Percentiles rank a stretch among this genome's conserved stretches.
Evolutionary conservation across 2,113 vertebrate species (phyloP).

Genomic region (Lepisosteus osseus): DNA sequence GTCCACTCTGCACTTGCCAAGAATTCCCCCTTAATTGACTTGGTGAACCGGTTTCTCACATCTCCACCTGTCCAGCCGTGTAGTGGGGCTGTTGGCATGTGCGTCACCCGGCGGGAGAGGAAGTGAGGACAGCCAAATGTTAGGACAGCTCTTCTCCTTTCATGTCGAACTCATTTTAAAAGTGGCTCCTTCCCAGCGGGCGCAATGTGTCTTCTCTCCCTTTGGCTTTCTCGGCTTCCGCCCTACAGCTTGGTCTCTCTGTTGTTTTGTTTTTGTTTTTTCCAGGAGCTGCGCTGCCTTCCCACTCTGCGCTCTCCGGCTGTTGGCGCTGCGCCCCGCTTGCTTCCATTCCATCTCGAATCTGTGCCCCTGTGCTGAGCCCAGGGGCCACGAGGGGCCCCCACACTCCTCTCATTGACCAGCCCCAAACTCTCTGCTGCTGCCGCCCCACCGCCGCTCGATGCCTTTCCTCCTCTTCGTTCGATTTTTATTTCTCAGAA

Average conservation of each 20-base stretch:
- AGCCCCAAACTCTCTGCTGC: slow-evolving; percentile 1
- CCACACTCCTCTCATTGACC: neutral
- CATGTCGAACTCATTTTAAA: neutral
- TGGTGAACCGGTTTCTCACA: too few species aligned
- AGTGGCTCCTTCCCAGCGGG: neutral
- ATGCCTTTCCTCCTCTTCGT: slow-evolving; percentile 47
- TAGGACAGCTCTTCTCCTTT: neutral
- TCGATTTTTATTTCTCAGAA: slow-evolving; percentile 19
- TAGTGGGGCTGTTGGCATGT: too few species aligned
- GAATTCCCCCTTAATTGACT: too few species aligned
- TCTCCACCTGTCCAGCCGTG: too few species aligned
- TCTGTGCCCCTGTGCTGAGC: slow-evolving; percentile 66
- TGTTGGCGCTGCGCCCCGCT: slow-evolving; percentile 83
- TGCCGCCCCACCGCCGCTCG: neutral
- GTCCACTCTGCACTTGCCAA: too few species aligned
- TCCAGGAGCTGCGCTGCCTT: slow-evolving; percentile 83
- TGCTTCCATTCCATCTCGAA: slow-evolving; percentile 94
- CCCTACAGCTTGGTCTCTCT: slow-evolving; percentile 49
- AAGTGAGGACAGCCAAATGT: too few species aligned
- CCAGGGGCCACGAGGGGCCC: slow-evolving; percentile 65
- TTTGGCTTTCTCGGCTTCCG: slow-evolving; percentile 20
- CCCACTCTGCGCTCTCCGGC: slow-evolving; percentile 78
- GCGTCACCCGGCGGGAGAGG: too few species aligned
- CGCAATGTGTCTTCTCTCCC: slow-evolving; percentile 1
- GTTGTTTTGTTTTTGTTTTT: slow-evolving; percentile 71